Base-by-base conservation (phyloP, 2,113 vertebrate genomes). In the Lanius ludovicianus region DNA sequence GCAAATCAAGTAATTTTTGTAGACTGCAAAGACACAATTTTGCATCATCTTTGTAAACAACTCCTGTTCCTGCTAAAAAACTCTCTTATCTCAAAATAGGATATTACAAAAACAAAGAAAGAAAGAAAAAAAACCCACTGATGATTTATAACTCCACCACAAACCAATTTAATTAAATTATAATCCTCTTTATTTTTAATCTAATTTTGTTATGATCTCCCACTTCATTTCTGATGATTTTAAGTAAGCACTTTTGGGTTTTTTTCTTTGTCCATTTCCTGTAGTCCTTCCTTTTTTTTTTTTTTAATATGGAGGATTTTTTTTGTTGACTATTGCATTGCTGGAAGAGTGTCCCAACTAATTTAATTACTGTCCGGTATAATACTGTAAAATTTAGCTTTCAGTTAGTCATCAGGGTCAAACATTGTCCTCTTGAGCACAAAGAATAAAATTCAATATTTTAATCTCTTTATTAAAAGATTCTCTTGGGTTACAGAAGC, bases 391-490 rank as follows among this genome's bases (percentile, higher is more conserved):
- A 96, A 79, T 53, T 55, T 63, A 91, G 30, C 42, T 96, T 67
- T 92, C 60, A 88, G 63, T 96, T 94, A 97, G 59, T 96, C 94
- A 56, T 63, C 49, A 67, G 90, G 67, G 95, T 94, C 67, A 88
- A 70, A 78, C 30, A 63, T 52, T 95, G 37, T 89, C 60, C 77
- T 84, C 70, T 65, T 41, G 53, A 96, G 76, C 11, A 1, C 17
- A 42, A 25, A 76, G 42, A 84, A 91, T 71, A 90, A 95, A 97
- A 79, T 69, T 25, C 53, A 95, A 46, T 81, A 90, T 44, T 96
- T 97, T 89, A 95, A 96, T 95, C 64, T 95, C 93, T 96, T 96
- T 96, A 96, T 97, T 97, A 92, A 95, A 96, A 96, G 33, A 92
- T 96, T 75, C 89, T 94, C 84, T 81, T 42, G 67, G 47, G 93